Conservation (phyloP, 2,113 vertebrate genomes). For the Poicephalus meyeri region DNA sequence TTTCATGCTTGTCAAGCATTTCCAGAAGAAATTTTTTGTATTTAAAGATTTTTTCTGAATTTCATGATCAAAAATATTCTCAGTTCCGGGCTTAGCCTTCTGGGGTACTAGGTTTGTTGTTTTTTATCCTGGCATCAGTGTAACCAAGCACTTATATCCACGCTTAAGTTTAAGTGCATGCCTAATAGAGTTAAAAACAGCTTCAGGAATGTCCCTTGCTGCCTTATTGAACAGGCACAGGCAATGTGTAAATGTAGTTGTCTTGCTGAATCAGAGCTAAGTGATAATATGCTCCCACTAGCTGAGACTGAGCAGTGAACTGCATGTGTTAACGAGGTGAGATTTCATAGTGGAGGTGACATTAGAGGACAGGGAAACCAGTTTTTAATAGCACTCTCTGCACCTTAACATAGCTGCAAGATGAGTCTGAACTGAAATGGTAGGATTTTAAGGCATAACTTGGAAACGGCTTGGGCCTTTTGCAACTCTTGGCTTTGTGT, state of each 20-base stretch:
- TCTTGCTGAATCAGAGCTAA: constrained; percentile 54
- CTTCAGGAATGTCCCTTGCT: neutral
- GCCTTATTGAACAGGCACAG: neutral
- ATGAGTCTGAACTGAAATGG: neutral
- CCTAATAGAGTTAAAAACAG: constrained; percentile 15
- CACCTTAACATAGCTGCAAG: neutral
- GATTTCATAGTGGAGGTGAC: constrained; percentile 16
- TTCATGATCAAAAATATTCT: neutral
- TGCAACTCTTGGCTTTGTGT: neutral
- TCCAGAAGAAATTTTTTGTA: neutral
- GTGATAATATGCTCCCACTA: constrained; percentile 16
- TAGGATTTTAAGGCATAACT: neutral
- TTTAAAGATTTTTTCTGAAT: neutral
- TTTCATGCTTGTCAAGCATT: neutral
- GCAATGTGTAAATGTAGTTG: constrained; percentile 28
- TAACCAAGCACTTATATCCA: neutral
- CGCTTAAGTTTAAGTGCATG: neutral
- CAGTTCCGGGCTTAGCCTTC: neutral
- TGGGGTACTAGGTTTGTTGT: neutral
- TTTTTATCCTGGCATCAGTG: neutral
- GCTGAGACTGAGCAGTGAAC: constrained; percentile 17
- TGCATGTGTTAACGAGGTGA: constrained; percentile 45
- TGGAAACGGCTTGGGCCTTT: neutral
- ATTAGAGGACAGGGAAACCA: constrained; percentile 1
- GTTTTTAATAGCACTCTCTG: neutral